These are phyloP conservation scores for Trialeurodes vaporariorum DNA, from an alignment of 1,140 invertebrate species.

Conservation along the genomic window DNA sequence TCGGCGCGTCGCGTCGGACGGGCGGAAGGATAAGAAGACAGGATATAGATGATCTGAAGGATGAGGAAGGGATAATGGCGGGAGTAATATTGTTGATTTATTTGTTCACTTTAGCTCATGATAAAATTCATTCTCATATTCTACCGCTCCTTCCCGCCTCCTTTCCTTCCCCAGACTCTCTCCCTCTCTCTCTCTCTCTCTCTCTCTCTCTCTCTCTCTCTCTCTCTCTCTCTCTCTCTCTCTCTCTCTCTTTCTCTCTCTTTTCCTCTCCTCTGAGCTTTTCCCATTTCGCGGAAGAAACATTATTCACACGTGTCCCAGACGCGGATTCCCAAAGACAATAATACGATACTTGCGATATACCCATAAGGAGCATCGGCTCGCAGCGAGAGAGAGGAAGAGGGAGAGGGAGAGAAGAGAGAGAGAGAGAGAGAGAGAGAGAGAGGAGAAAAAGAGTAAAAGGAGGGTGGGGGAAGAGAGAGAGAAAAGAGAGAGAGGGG, in stretches of 20 bases:
- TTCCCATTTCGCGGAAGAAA: not conserved
- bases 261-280: not conserved
- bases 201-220: not conserved
- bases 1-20: not conserved
- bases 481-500: too few species aligned
- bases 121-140: not conserved
- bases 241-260: not conserved
- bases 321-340: not conserved
- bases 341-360: too few species aligned
- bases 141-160: not conserved
- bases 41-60: not conserved
- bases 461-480: too few species aligned
- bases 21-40: not conserved
- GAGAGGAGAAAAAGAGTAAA: too few species aligned
- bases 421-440: too few species aligned
- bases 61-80: not conserved
- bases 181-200: not conserved
- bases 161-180: not conserved
- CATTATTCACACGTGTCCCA: not conserved
- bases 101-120: not conserved
- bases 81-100: conserved; percentile 1
- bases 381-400: too few species aligned
- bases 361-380: too few species aligned
- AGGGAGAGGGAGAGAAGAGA: too few species aligned
- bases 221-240: too few species aligned